These are phyloP conservation scores for Pyrgilauda ruficollis DNA, from an alignment of 2,113 vertebrate species.

Conservation along the genomic window DNA sequence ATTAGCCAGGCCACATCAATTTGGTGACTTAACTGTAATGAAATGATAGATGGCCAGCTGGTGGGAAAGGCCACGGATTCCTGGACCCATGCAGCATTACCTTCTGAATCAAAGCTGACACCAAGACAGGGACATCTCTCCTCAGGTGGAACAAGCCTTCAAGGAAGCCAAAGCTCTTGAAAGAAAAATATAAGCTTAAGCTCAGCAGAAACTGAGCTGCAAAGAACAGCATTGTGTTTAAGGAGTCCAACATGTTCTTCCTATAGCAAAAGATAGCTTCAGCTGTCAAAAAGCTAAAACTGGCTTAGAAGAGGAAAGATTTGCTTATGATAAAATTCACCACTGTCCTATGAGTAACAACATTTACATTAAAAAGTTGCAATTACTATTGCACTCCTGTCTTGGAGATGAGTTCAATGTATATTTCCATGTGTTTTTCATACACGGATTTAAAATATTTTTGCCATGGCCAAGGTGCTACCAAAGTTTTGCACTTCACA, in stretches of 20 bases:
- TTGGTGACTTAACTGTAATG: constrained; percentile 29
- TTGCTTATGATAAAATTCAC: neutral
- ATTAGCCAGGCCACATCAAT: constrained; percentile 26
- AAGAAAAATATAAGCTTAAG: neutral
- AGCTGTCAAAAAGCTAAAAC: neutral
- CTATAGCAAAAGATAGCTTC: neutral
- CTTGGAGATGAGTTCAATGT: neutral
- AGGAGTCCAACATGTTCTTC: neutral
- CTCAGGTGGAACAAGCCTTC: neutral
- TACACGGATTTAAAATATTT: neutral
- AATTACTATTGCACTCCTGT: constrained; percentile 12
- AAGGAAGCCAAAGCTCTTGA: neutral
- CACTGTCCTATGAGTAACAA: neutral
- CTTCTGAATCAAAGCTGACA: constrained; percentile 25
- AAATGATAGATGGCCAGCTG: constrained; percentile 53
- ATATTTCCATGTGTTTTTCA: neutral
- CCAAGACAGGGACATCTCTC: neutral
- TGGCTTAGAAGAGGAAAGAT: constrained; percentile 31
- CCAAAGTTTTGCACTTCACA: neutral
- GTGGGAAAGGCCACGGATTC: neutral
- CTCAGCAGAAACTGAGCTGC: neutral
- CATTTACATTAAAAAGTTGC: constrained; percentile 42
- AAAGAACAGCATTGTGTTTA: neutral
- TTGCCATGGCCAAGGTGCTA: neutral
- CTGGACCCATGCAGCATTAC: neutral